Percentiles rank a stretch among this genome's conserved stretches.
Evolutionary conservation across 1,140 invertebrate species (phyloP).

Genomic region (Watersipora subatra): DNA sequence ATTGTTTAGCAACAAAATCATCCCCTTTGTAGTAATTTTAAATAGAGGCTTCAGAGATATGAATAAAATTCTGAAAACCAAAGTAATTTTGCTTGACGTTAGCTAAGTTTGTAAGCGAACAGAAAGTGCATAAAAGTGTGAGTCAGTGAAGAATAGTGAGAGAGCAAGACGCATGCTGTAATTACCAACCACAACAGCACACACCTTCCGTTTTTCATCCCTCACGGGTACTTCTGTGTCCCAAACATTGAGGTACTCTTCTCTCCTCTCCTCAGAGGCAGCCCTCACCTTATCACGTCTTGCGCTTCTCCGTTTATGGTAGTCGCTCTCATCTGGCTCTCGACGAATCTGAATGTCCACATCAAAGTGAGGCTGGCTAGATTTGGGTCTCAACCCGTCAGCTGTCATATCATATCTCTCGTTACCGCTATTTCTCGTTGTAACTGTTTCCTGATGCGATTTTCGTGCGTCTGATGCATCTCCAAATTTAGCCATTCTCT

Average conservation of each 20-base stretch:
- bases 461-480: neutral
- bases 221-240: neutral
- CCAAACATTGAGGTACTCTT: neutral
- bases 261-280: neutral
- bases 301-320: neutral
- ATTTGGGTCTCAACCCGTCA: neutral
- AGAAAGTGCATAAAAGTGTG: no score
- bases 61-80: no score
- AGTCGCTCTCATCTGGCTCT: neutral
- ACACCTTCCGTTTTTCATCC: neutral
- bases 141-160: no score
- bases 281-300: neutral
- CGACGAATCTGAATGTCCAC: neutral
- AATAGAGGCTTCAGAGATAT: no score
- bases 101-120: no score
- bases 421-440: neutral
- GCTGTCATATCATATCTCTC: neutral
- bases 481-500: neutral
- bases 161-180: no score
- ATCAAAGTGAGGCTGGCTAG: neutral
- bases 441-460: neutral
- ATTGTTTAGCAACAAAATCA: no score
- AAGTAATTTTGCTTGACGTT: no score
- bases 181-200: no score
- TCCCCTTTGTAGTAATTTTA: no score